phyloP scores from a whole-genome alignment of 2,113 vertebrate genomes.

The Candoia aspera region DNA sequence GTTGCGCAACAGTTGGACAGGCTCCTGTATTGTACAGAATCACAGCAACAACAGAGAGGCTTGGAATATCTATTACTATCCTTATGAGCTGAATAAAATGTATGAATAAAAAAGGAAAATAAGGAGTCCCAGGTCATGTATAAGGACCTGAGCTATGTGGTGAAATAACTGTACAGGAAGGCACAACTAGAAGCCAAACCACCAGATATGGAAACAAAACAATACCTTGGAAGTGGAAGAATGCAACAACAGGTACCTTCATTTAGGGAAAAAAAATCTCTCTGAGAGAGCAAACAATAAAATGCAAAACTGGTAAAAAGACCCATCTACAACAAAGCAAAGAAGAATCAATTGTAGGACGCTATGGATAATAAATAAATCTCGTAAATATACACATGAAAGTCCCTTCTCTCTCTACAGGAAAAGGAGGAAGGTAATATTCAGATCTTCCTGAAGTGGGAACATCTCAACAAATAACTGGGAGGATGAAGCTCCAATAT shows the following conservation, averaged over 20 bases:
- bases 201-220: not conserved
- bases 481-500: not conserved
- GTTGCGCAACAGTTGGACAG: no score
- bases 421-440: not conserved
- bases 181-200: not conserved
- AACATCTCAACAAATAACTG: not conserved
- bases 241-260: not conserved
- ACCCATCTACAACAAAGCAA: not conserved
- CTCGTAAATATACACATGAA: not conserved
- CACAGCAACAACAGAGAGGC: no score
- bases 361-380: not conserved
- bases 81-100: not conserved
- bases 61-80: no score
- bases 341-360: not conserved
- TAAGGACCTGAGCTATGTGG: not conserved
- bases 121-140: not conserved
- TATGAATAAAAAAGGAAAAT: not conserved
- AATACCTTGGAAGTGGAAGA: not conserved
- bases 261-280: not conserved
- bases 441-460: not conserved
- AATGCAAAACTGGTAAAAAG: not conserved
- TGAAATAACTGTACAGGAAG: not conserved
- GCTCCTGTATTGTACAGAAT: no score
- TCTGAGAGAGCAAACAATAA: not conserved
- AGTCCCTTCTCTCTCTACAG: not conserved